Evolutionary conservation across 1,140 invertebrate genomes (phyloP).

Genomic region (Leptestheria dahalacensis): DNA sequence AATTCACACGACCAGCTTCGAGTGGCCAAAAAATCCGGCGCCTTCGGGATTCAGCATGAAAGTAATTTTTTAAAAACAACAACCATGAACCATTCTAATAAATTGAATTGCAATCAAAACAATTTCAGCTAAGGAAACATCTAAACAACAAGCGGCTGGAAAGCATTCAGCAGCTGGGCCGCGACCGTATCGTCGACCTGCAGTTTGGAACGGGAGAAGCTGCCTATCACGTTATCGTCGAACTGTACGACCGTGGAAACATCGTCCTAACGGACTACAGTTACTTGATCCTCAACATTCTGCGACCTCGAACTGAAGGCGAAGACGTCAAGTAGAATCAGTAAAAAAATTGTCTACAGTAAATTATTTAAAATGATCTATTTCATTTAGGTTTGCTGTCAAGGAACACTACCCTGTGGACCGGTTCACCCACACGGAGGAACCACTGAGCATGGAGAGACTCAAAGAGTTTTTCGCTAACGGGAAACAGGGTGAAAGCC

Average conservation of each 20-base stretch:
- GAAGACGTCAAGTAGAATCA: slow-evolving; percentile 57
- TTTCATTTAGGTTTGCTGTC: slow-evolving; percentile 59
- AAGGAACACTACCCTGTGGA: slow-evolving; percentile 77
- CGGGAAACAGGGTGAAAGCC: slow-evolving; percentile 53
- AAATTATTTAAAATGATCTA: neutral
- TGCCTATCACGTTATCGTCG: slow-evolving; percentile 89
- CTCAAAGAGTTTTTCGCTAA: slow-evolving; percentile 41
- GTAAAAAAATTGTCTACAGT: neutral
- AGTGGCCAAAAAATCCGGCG: slow-evolving; percentile 94
- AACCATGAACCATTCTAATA: neutral
- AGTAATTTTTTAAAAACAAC: slow-evolving; percentile 32
- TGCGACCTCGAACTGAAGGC: slow-evolving; percentile 82
- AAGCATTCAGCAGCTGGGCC: slow-evolving; percentile 63
- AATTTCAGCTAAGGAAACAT: slow-evolving; percentile 76
- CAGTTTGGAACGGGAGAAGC: slow-evolving; percentile 91
- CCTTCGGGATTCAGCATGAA: slow-evolving; percentile 98
- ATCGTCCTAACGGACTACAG: slow-evolving; percentile 86
- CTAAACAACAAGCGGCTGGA: slow-evolving; percentile 90
- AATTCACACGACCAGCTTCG: slow-evolving; percentile 86
- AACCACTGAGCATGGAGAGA: slow-evolving; percentile 31
- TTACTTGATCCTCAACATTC: slow-evolving; percentile 80
- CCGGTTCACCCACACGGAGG: slow-evolving; percentile 33
- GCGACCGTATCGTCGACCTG: slow-evolving; percentile 76
- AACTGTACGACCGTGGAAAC: slow-evolving; percentile 94
- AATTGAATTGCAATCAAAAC: neutral